Percentiles rank a stretch among this genome's conserved stretches.
phyloP scores from a whole-genome alignment of 30 jellyfish, hydroid and myxozoan genomes.

The Chironex yamaguchii region DNA sequence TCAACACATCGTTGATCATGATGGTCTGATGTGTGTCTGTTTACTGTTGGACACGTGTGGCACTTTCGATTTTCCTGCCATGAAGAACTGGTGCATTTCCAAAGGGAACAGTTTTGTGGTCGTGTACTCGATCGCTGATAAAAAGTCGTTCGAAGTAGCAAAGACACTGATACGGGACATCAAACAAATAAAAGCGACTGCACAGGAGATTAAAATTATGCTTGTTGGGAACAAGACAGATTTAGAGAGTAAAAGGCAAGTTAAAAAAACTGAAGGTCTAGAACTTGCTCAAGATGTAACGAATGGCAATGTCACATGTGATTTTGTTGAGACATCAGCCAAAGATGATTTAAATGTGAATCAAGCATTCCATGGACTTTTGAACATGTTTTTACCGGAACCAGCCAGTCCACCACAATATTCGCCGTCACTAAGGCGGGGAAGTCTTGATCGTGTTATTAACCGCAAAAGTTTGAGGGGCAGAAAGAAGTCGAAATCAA shows the following conservation, averaged over 20 bases:
- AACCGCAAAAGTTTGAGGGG: background rate
- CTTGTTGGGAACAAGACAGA: constrained; percentile 91
- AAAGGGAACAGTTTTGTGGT: constrained; percentile 94
- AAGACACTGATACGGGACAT: constrained; percentile 75
- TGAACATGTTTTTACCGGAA: constrained; percentile 86
- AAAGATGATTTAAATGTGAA: constrained; percentile 71
- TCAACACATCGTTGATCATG: constrained; percentile 92
- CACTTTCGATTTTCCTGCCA: constrained; percentile 95
- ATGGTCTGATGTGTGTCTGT: constrained; percentile 91
- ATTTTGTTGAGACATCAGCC: constrained; percentile 87
- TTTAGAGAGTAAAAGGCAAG: constrained; percentile 64
- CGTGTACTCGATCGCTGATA: constrained; percentile 84
- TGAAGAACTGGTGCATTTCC: constrained; percentile 89
- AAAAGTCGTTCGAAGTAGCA: constrained; percentile 83
- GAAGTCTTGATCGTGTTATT: constrained; percentile 67
- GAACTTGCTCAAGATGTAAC: constrained; percentile 71
- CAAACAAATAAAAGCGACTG: constrained; percentile 61
- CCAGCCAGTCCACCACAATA: background rate
- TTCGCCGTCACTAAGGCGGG: constrained; percentile 48
- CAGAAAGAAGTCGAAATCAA: constrained; percentile 26
- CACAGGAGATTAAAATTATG: constrained; percentile 73
- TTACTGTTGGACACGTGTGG: constrained; percentile 95
- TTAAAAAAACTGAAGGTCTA: constrained; percentile 67
- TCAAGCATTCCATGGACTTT: constrained; percentile 74
- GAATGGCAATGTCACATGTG: constrained; percentile 72